phyloP scores from a whole-genome alignment of 1,140 invertebrate species.

The Scaptomyza hsui region DNA sequence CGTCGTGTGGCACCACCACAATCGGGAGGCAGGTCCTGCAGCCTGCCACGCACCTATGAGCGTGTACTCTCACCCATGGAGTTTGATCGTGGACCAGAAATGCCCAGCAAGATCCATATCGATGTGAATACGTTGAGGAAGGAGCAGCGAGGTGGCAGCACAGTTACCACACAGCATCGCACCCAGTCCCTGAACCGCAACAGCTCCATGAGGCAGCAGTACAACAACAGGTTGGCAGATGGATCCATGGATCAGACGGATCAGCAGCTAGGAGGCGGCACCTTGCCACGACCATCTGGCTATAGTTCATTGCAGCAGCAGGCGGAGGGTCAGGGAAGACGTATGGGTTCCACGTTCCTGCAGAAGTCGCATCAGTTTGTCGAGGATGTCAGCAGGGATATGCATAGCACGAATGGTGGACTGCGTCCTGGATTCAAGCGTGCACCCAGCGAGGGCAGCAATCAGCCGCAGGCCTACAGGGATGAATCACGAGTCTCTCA shows the following conservation, averaged over 20 bases:
- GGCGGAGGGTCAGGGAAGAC: constrained; percentile 84
- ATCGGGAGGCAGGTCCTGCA: constrained; percentile 78
- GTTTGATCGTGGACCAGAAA: constrained; percentile 86
- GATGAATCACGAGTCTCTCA: constrained; percentile 89
- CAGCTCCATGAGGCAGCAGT: constrained; percentile 61
- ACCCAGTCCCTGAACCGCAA: constrained; percentile 74
- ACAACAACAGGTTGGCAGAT: constrained; percentile 39
- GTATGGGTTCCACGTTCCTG: constrained; percentile 89
- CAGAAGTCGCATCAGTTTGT: constrained; percentile 89
- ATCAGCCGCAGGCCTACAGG: constrained; percentile 87
- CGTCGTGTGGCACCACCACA: constrained; percentile 86
- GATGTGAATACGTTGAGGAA: constrained; percentile 67
- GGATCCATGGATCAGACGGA: constrained; percentile 73
- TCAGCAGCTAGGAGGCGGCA: constrained; percentile 84
- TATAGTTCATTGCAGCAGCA: constrained; percentile 84
- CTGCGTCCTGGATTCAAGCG: constrained; percentile 86
- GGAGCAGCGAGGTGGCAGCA: constrained; percentile 71
- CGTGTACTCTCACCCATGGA: constrained; percentile 86
- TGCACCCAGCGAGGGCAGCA: constrained; percentile 79
- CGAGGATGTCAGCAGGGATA: constrained; percentile 87
- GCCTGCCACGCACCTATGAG: constrained; percentile 84
- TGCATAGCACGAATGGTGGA: constrained; percentile 84
- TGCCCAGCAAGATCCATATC: constrained; percentile 82
- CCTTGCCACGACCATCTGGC: constrained; percentile 86
- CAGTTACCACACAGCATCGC: constrained; percentile 56